Percentiles rank a stretch among this genome's conserved stretches.
Evolutionary conservation across 2,888 invertebrate species (phyloP).

Genomic region (Linnaemya tessellans): DNA sequence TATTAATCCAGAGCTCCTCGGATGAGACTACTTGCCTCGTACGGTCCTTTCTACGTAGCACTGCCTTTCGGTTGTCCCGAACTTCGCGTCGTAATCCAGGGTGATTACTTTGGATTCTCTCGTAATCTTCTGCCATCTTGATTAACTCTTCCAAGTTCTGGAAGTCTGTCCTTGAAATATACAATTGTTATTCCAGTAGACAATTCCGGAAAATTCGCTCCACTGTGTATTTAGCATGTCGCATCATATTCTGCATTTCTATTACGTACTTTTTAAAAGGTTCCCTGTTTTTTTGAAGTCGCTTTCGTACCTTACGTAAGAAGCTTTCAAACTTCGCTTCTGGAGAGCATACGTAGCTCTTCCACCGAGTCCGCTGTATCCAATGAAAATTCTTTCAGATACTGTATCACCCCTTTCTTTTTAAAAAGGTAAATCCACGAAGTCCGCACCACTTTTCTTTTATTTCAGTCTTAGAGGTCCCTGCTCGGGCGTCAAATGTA

Average conservation of each 20-base stretch:
- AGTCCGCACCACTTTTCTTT: too few species aligned
- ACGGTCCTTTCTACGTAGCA: constrained; percentile 18
- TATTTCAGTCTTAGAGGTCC: too few species aligned
- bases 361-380: constrained; percentile 11
- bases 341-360: constrained; percentile 6
- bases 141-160: neutral
- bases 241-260: constrained; percentile 1
- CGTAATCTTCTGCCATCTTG: neutral
- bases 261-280: neutral
- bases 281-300: too few species aligned
- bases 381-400: too few species aligned
- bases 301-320: too few species aligned
- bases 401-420: too few species aligned
- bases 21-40: too few species aligned
- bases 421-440: too few species aligned
- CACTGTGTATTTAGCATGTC: neutral
- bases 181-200: neutral
- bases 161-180: neutral
- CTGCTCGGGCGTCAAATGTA: too few species aligned
- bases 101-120: neutral
- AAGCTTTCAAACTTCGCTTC: neutral
- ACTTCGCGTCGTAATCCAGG: neutral
- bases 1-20: too few species aligned
- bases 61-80: neutral
- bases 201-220: constrained; percentile 6